A percentile compares a stretch with the other conserved stretches of the same genome.
phyloP scores from a whole-genome alignment of 2,888 invertebrate species.

The Scaptomyza caliginosa region DNA sequence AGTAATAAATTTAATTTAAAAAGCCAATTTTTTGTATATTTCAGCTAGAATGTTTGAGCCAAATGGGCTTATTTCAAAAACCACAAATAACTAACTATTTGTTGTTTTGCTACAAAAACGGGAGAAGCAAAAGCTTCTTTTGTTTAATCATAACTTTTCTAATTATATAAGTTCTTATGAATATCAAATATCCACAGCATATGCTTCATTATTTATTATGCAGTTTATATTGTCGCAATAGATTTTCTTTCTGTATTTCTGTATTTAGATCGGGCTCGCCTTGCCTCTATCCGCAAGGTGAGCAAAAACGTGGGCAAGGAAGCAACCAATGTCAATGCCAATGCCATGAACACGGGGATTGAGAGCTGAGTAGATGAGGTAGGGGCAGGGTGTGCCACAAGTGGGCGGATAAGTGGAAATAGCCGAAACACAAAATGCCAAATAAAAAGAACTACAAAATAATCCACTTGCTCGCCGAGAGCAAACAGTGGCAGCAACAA shows the following conservation, averaged over 20 bases:
- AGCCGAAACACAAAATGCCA: conserved; percentile 34
- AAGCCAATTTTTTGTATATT: not conserved
- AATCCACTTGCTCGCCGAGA: conserved; percentile 55
- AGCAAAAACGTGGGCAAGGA: conserved; percentile 9
- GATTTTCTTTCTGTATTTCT: conserved; percentile 11
- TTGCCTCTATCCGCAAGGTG: conserved; percentile 13
- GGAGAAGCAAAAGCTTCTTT: not conserved
- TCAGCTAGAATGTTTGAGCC: not conserved
- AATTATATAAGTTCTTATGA: not conserved
- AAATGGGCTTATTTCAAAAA: not conserved
- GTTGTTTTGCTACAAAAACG: too few species aligned
- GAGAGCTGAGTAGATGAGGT: not conserved
- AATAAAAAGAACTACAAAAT: conserved; percentile 61
- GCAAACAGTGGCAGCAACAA: conserved; percentile 22
- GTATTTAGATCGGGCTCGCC: not conserved
- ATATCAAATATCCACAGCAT: conserved; percentile 6
- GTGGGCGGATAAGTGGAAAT: conserved; percentile 13
- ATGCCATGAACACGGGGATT: conserved; percentile 4
- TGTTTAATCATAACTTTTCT: not conserved
- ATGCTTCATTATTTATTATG: not conserved
- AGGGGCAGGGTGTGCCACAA: not conserved
- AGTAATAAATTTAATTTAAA: not conserved
- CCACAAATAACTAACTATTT: not conserved
- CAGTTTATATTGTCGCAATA: not conserved
- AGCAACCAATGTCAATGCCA: conserved; percentile 51